phyloP scores from a whole-genome alignment of 2,113 vertebrate genomes.

The Columba janthina region DNA sequence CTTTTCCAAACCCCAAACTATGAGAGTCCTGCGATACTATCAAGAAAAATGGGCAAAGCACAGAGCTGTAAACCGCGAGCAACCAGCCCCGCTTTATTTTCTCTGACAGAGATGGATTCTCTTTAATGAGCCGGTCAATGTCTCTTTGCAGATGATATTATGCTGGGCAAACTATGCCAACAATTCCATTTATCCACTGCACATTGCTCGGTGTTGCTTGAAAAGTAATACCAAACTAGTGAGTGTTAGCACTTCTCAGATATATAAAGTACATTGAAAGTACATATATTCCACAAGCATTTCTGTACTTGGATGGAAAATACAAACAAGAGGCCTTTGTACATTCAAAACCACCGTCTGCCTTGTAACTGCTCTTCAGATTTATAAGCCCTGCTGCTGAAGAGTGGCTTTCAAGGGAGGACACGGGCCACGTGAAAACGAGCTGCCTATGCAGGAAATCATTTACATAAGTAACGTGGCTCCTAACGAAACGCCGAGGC shows the following conservation, averaged over 20 bases:
- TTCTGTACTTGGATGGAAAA: rapidly evolving
- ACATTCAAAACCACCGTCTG: background rate
- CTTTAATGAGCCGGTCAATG: rapidly evolving
- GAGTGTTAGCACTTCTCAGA: background rate
- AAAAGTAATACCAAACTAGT: background rate
- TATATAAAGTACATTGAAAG: background rate
- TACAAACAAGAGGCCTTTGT: background rate
- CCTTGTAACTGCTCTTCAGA: background rate
- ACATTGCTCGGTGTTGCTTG: rapidly evolving
- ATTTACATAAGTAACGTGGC: background rate
- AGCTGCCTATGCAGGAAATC: background rate
- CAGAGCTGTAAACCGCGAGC: background rate
- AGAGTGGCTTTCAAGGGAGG: background rate
- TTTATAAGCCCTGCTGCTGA: rapidly evolving
- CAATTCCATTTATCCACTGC: background rate
- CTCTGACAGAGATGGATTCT: background rate
- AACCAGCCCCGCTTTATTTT: rapidly evolving
- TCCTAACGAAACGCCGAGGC: background rate
- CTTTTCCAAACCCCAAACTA: background rate
- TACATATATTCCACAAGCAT: rapidly evolving
- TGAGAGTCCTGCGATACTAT: background rate
- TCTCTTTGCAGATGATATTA: background rate
- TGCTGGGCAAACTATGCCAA: background rate
- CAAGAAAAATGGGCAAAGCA: background rate
- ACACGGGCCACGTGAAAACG: background rate